Base-by-base conservation (phyloP, 2,113 vertebrate genomes). In the Oncorhynchus tshawytscha region DNA sequence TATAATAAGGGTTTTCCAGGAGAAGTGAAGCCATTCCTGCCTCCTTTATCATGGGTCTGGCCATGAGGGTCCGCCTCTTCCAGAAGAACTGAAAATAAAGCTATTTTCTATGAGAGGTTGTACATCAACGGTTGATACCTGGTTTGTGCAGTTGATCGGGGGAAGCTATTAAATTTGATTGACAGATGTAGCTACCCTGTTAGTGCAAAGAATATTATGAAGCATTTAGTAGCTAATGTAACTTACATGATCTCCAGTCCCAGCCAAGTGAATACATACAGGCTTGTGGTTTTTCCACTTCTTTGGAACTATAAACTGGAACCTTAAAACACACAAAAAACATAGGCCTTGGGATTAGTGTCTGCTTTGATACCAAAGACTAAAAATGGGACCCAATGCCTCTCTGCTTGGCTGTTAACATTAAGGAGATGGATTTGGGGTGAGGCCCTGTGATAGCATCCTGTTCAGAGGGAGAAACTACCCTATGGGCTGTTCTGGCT, bases 1-100 rank as follows among this genome's bases (percentile, higher is more conserved):
- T 99, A 99, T 98, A 99, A 88, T 99, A 99, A 5, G 97, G 97
- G 78, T 99, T 99, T 90, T 99, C 98, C 83, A 99, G 91, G 69
- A 99, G 91, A 0, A 99, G 85, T 1, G 98, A 99, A 60, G 96
- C 97, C 93, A 99, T 99, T 1, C 94, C 92, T 25, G 97, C 95
- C 86, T 99, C 98, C 91, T 96, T 98, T 78, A 99, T 93, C 98
- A 99, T 99, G 0, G 98, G 98, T 48, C 96, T 92, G 8, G 97
- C 98, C 97, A 99, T 99, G 34, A 99, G 84, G 0, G 96, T 96
- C 73, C 97, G 93, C 48, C 97, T 94, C 29, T 97, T 95, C 98
- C 98, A 99, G 87, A 96, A 99, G 86, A 96, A 94, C 98, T 99
- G 74, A 18, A 88, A 66, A 84, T 27, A 11, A 24, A 67, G 8